Evolutionary conservation across 2,888 invertebrate genomes (phyloP).

Genomic region (Lasius fuliginosus): DNA sequence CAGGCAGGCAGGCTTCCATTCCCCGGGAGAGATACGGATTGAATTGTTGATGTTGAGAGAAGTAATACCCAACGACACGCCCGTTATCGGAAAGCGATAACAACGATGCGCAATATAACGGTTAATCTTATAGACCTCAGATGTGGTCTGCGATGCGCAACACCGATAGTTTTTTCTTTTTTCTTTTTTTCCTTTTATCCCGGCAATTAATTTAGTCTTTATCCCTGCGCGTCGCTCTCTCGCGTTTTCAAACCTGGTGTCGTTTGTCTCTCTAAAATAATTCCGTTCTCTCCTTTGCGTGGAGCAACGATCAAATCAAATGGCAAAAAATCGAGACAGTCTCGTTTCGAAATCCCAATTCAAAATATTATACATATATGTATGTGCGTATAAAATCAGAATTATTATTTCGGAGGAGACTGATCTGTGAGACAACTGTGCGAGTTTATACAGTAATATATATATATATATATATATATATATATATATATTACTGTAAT

Average conservation of each 20-base stretch:
- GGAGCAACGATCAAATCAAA: neutral
- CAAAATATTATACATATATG: neutral
- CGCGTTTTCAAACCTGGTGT: neutral
- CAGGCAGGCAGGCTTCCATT: slow-evolving; percentile 55
- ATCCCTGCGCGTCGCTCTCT: neutral
- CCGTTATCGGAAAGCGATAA: slow-evolving; percentile 78
- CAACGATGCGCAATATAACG: slow-evolving; percentile 58
- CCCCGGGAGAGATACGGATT: slow-evolving; percentile 72
- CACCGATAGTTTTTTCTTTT: neutral
- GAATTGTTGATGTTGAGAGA: slow-evolving; percentile 78
- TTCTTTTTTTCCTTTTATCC: neutral
- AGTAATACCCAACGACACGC: slow-evolving; percentile 69
- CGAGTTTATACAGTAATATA: neutral
- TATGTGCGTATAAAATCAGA: no score
- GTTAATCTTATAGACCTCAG: slow-evolving; percentile 35
- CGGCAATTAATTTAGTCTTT: slow-evolving; percentile 26
- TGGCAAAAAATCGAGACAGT: neutral
- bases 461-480: neutral
- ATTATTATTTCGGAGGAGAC: no score
- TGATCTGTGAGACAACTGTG: neutral
- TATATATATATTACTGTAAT: no score
- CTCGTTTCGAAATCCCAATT: neutral
- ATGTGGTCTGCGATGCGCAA: neutral
- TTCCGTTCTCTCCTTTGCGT: neutral
- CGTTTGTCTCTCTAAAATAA: slow-evolving; percentile 15